phyloP scores from a whole-genome alignment of 2,888 invertebrate genomes.

The Prenolepis imparis region DNA sequence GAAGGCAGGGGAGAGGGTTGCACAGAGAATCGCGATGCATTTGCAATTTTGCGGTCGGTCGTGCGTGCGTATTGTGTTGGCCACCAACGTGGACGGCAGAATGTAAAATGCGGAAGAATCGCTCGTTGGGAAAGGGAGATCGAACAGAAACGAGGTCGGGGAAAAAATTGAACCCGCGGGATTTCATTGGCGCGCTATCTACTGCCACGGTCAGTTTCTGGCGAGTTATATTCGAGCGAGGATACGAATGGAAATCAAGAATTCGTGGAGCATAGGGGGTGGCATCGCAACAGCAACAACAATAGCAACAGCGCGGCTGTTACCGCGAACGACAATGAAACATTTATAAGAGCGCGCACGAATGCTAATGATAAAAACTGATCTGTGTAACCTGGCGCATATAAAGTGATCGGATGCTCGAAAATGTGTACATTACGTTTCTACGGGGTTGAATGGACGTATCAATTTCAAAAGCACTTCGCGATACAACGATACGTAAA shows the following conservation, averaged over 20 bases:
- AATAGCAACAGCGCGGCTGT: neutral
- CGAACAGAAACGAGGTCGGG: conserved; percentile 71
- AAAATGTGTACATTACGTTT: conserved; percentile 32
- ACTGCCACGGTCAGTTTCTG: conserved; percentile 68
- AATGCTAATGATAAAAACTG: conserved; percentile 48
- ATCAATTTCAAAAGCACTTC: conserved; percentile 47
- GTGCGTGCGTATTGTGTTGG: conserved; percentile 70
- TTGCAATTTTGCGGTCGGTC: conserved; percentile 72
- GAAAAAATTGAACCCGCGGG: conserved; percentile 73
- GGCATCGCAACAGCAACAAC: neutral
- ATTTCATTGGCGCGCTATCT: conserved; percentile 71
- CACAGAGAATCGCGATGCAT: conserved; percentile 59
- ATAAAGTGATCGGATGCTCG: conserved; percentile 16
- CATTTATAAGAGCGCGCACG: conserved; percentile 24
- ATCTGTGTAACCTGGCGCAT: conserved; percentile 21
- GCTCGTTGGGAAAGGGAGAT: conserved; percentile 72
- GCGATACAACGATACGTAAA: conserved; percentile 28
- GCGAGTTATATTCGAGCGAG: conserved; percentile 63
- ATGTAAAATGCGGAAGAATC: conserved; percentile 74
- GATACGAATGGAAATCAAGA: conserved; percentile 62
- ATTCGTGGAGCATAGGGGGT: conserved; percentile 11
- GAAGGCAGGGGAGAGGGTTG: conserved; percentile 6
- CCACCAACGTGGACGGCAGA: conserved; percentile 62
- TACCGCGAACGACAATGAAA: conserved; percentile 33
- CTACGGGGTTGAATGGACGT: conserved; percentile 26